Percentiles rank a stretch among this genome's conserved stretches.
phyloP scores from a whole-genome alignment of 2,797 vertebrate species.

The Onychomys arenicola region DNA sequence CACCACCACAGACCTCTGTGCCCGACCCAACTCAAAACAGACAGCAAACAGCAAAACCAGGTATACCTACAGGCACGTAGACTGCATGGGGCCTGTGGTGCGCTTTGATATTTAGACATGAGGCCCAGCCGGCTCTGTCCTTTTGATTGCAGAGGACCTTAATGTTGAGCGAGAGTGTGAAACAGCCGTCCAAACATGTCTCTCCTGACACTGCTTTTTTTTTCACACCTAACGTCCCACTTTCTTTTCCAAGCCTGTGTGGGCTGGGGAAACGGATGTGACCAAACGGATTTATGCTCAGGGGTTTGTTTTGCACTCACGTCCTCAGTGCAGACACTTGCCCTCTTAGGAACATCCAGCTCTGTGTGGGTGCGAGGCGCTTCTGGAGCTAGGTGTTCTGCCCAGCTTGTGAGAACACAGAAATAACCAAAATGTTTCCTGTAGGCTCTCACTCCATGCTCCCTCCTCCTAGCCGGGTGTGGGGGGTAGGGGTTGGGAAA shows the following conservation, averaged over 20 bases:
- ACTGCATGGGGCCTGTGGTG: neutral
- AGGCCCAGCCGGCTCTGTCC: neutral
- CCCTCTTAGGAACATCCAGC: neutral
- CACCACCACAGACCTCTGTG: neutral
- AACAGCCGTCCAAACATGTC: constrained; percentile 55
- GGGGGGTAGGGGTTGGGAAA: neutral
- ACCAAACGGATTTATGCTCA: neutral
- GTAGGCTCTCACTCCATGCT: neutral
- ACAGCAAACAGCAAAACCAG: neutral
- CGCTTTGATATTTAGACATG: neutral
- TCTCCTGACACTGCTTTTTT: constrained; percentile 33
- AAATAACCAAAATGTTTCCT: constrained; percentile 58
- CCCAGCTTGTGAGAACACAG: constrained; percentile 37
- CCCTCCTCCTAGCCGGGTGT: neutral
- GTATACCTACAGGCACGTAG: neutral
- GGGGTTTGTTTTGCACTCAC: constrained; percentile 40
- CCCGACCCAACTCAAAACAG: neutral
- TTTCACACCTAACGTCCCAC: constrained; percentile 51
- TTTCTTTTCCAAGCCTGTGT: constrained; percentile 53
- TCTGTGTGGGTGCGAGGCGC: neutral
- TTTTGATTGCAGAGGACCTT: neutral
- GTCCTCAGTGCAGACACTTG: neutral
- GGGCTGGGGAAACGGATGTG: neutral
- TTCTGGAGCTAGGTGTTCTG: neutral
- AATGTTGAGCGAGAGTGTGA: constrained; percentile 8